Evolutionary conservation across 2,888 invertebrate genomes (phyloP), one percentile per base, ranked within the genome.

Genomic region (Acanthoscelides obtectus): DNA sequence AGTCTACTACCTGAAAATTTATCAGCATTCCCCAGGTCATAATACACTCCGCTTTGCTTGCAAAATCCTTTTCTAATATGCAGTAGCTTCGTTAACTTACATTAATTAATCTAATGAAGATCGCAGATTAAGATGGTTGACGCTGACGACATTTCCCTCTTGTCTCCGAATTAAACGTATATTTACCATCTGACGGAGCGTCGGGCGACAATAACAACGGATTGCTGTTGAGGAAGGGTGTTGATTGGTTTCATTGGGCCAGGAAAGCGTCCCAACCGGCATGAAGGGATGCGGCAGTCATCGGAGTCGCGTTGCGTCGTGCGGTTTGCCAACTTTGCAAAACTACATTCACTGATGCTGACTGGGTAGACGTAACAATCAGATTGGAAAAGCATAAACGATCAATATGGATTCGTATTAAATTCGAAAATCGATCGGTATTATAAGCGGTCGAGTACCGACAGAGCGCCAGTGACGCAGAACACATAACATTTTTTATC

Each of bases 301-400:
- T 70, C 70, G 68, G 67, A 70, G 70, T 63, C 68, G 69, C 75
- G 75, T 70, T 70, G 71, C 75, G 73, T 77, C 78, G 73, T 78
- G 79, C 67, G 79, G 79, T 78, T 78, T 78, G 78, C 77, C 78
- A 78, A 78, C 78, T 78, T 77, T 77, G 77, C 78, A 78, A 77
- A 77, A 78, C 77, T 73, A 73, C 67, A 66, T 68, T 72, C 72
- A 74, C 76, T 75, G 75, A 70, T 75, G 77, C 77, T 77, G 77
- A 78, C 72, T 75, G 45, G 45, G 12, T 45, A 45, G 5, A 6
- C 45, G 45, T 45, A 45, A 45, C 45, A 45, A 45, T 45, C 45
- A 45, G 45, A 45, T 45, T 12, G 6, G 45, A 4, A 45, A 17
- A 45, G 45, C 6, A 67, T 45, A 1, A 17, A 45, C 17, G 17